Evolutionary conservation across 2,113 vertebrate species (phyloP), one percentile per base, ranked within the genome.

Genomic region (Illadopsis cleaveri): DNA sequence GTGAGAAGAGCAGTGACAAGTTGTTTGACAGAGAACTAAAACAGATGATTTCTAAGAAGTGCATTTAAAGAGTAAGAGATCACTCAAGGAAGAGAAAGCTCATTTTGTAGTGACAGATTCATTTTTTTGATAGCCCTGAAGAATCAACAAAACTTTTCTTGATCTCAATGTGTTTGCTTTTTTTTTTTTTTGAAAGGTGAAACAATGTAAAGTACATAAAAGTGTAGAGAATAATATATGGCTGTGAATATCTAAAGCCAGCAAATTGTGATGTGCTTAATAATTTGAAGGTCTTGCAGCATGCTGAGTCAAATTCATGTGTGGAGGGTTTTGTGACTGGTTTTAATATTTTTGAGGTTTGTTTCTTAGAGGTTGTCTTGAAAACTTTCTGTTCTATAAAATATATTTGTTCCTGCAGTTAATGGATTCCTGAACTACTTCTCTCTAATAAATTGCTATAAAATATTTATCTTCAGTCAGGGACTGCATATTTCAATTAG

Each of bases 371-470:
- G n/a, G 15, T 64, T 91, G 44, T 37, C 70, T 79, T 66, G 47
- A 71, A 93, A 77, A 83, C 31, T 83, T 94, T 82, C 31, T 90
- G 33, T 79, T 91, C 86, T 50, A 45, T 70, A 66, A 72, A 83
- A 83, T 72, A 68, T 53, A 48, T 90, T 89, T 70, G 23, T 51
- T 83, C 56, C 50, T 73, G 51, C 64, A 70, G 68, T 66, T 94
- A 90, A 90, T 90, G 89, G 82, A 71, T 89, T 93, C 79, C 76
- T 88, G 66, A 87, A 86, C 79, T 90, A 45, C 78, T 90, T 61
- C 62, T 50, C 2, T 60, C 37, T 86, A 91, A 47, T 92, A 90
- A 93, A 37, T 92, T 3, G 2, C 80, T 87, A 65, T 65, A n/a
- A 91, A 94, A 85, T 72, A 81, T 60, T 89, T 86, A 10, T 65